Base-by-base conservation (phyloP, 2,888 invertebrate species). In the Brenthis ino region DNA sequence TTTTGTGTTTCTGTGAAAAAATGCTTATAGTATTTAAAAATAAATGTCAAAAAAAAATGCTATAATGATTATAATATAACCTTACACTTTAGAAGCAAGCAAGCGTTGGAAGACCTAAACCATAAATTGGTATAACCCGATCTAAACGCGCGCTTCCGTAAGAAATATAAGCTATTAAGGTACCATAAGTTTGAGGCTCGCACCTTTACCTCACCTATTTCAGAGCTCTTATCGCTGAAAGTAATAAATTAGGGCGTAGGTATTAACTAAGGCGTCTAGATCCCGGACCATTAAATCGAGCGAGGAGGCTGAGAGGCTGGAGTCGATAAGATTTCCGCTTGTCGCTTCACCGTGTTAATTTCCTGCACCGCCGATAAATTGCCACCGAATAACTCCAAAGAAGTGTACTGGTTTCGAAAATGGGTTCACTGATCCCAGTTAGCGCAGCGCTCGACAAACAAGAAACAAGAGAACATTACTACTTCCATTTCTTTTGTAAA, bases 211-310 rank as follows among this genome's bases (percentile, higher is more conserved):
- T 50, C 56, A 56, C 65, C 51, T 65, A 53, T 57, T 69, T 48
- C 47, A 20, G 37, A 61, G 65, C 61, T 69, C 61, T 57, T 55
- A 69, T 61, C 65, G 54, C 53, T 65, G 65, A 65, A 57, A 65
- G 65, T 61, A 65, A 54, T 63, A 65, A 65, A 69, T 65, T 69
- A 65, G 69, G 65, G 53, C 65, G 57, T 61, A 57, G 55, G 61
- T 69, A 69, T 65, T 69, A 69, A 50, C 61, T 53, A 20, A 57
- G 33, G 33, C 48, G 43, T n/a, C 65, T 57, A 57, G 58, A 63
- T 65, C 51, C 51, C 51, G 20, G 47, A 51, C 61, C 60, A 56
- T 55, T 65, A 65, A 37, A 47, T 24, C 28, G 65, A 48, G 28
- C 33, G 66, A 43, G 16, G 48, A 54, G 24, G 48, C 55, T 55